These are phyloP conservation scores for Leistus spinibarbis DNA, from an alignment of 2,888 invertebrate genomes.

Conservation along the genomic window DNA sequence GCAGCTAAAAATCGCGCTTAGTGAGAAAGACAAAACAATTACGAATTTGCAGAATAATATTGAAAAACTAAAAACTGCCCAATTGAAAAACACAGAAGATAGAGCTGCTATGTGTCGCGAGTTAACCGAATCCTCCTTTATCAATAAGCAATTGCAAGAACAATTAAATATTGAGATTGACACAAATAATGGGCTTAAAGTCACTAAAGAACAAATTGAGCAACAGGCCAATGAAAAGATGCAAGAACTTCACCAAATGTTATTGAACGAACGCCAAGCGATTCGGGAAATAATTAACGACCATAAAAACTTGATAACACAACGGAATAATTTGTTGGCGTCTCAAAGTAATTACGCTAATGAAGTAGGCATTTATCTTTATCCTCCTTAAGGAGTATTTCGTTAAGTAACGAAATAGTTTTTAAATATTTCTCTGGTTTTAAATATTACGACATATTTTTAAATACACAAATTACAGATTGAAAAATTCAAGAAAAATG, in stretches of 20 bases:
- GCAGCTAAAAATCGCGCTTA: constrained; percentile 51
- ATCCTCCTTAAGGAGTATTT: constrained; percentile 2
- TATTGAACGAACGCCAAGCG: constrained; percentile 46
- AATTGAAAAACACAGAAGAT: constrained; percentile 51
- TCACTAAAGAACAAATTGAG: not conserved
- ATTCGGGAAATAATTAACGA: constrained; percentile 49
- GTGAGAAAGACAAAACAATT: constrained; percentile 50
- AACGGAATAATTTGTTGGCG: constrained; percentile 47
- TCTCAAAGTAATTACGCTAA: constrained; percentile 12
- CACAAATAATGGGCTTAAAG: not conserved
- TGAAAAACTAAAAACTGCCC: constrained; percentile 50
- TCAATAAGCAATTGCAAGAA: constrained; percentile 49
- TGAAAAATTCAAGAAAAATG: constrained; percentile 14
- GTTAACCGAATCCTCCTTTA: constrained; percentile 50
- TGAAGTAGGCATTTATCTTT: constrained; percentile 44
- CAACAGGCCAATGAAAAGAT: constrained; percentile 43
- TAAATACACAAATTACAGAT: constrained; percentile 24
- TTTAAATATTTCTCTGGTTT: too few relatives aligned
- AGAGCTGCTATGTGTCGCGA: constrained; percentile 53
- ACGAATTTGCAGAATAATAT: constrained; percentile 49
- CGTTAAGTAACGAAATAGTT: too few relatives aligned
- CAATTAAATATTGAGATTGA: not conserved
- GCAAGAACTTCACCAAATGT: constrained; percentile 49
- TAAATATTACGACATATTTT: too few relatives aligned
- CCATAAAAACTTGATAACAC: constrained; percentile 45